These are phyloP conservation scores for Cyclophora albipunctata DNA, from an alignment of 2,888 invertebrate species.

Conservation along the genomic window DNA sequence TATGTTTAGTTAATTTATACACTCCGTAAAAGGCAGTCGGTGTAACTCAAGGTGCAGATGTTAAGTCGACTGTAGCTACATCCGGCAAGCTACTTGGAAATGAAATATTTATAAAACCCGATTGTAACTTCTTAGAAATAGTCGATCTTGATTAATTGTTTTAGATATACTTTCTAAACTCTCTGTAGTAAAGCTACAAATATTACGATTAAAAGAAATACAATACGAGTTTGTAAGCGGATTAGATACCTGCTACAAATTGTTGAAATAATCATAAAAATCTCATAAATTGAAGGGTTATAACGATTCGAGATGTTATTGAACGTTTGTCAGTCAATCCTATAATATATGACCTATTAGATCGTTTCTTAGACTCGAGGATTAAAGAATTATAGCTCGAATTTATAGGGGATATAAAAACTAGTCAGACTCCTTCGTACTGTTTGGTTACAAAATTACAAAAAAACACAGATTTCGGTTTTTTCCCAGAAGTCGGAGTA, in stretches of 20 bases:
- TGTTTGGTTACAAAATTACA: constrained; percentile 1
- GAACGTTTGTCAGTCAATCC: constrained; percentile 22
- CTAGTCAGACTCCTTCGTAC: constrained; percentile 21
- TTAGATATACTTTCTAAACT: constrained; percentile 31
- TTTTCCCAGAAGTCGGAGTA: constrained; percentile 19
- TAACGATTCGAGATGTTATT: no score
- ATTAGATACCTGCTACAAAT: no score
- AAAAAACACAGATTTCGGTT: constrained; percentile 7
- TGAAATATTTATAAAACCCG: constrained; percentile 66
- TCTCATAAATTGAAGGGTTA: no score
- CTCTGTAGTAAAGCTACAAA: background rate
- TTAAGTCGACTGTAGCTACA: constrained; percentile 62
- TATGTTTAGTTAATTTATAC: constrained; percentile 54
- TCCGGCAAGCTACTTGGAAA: constrained; percentile 68
- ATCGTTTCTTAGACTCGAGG: constrained; percentile 27
- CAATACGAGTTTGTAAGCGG: no score
- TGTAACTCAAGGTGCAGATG: constrained; percentile 74
- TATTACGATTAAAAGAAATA: no score
- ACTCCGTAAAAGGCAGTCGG: constrained; percentile 59
- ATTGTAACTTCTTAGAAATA: constrained; percentile 50
- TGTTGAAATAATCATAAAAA: no score
- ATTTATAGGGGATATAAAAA: constrained; percentile 29
- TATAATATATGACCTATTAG: constrained; percentile 41
- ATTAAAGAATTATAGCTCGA: no score
- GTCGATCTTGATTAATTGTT: constrained; percentile 50